phyloP scores from a whole-genome alignment of 2,888 invertebrate genomes.

The Stegophylla sp. region DNA sequence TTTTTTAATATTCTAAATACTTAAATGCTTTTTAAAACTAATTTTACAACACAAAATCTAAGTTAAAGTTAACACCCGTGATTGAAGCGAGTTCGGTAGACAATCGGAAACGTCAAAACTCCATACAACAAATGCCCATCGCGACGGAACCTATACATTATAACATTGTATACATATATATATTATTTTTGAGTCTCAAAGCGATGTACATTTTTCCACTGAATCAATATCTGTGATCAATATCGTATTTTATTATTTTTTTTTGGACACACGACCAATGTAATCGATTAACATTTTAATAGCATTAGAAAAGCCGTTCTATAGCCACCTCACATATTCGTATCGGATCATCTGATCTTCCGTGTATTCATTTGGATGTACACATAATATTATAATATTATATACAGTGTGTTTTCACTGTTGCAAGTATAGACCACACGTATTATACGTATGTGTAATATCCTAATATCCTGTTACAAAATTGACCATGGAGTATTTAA shows the following conservation, averaged over 20 bases:
- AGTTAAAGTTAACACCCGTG: no score
- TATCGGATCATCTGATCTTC: slow-evolving; percentile 17
- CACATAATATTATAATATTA: neutral
- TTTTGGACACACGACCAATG: neutral
- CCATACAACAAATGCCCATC: no score
- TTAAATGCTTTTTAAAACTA: no score
- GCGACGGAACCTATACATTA: no score
- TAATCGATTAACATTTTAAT: slow-evolving; percentile 37
- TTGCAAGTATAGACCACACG: neutral
- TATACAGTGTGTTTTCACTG: neutral
- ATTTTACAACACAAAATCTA: no score
- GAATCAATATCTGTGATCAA: slow-evolving; percentile 7
- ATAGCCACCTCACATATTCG: neutral
- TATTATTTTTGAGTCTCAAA: neutral
- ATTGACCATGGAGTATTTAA: neutral
- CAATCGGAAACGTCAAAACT: no score
- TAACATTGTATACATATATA: no score
- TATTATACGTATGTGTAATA: neutral
- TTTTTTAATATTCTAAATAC: no score
- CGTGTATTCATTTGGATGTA: neutral
- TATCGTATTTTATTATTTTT: no score
- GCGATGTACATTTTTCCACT: neutral
- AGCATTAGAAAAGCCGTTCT: slow-evolving; percentile 19
- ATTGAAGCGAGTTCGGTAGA: no score
- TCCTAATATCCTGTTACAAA: neutral